Percentiles rank a stretch among this genome's conserved stretches.
These are phyloP conservation scores for Alviniconcha strummeri DNA, from an alignment of 2,888 invertebrate species.

Conservation along the genomic window DNA sequence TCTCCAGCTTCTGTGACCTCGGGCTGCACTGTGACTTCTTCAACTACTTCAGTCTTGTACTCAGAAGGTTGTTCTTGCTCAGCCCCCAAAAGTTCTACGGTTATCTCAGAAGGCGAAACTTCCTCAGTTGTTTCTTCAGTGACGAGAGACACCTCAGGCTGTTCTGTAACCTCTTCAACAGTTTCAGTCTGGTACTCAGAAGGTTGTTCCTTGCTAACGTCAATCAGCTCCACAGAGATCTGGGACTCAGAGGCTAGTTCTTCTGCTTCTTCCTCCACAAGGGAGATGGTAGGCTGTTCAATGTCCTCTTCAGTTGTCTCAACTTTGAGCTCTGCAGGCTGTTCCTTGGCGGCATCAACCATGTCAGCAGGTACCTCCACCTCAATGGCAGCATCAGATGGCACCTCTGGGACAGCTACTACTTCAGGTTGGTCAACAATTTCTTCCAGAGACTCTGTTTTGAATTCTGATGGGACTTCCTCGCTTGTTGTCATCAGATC, in stretches of 20 bases:
- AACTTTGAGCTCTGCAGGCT: constrained; percentile 39
- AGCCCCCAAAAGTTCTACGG: constrained; percentile 32
- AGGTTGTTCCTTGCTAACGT: constrained; percentile 42
- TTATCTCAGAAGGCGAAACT: constrained; percentile 37
- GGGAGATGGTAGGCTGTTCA: constrained; percentile 38
- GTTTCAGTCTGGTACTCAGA: constrained; percentile 39
- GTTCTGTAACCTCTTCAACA: constrained; percentile 39
- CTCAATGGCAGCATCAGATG: constrained; percentile 16
- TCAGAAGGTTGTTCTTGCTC: constrained; percentile 35
- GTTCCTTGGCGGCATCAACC: constrained; percentile 35
- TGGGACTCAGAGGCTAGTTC: constrained; percentile 40
- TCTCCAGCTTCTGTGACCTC: constrained; percentile 36
- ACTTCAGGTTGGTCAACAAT: constrained; percentile 20
- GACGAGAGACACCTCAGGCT: constrained; percentile 38
- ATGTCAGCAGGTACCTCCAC: constrained; percentile 35
- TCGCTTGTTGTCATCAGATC: constrained; percentile 17
- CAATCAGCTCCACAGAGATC: constrained; percentile 40
- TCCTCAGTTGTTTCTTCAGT: constrained; percentile 37
- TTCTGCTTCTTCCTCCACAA: constrained; percentile 33
- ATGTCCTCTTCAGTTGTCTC: constrained; percentile 42
- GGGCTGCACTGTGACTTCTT: constrained; percentile 38
- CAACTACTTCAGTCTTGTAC: constrained; percentile 33
- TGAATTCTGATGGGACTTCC: constrained; percentile 22
- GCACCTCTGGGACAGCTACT: constrained; percentile 7
- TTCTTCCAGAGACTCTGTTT: constrained; percentile 30